Percentiles rank a stretch among this genome's conserved stretches.
These are phyloP conservation scores for Poeciliopsis gracilis DNA, from an alignment of 2,797 vertebrate genomes.

Conservation along the genomic window DNA sequence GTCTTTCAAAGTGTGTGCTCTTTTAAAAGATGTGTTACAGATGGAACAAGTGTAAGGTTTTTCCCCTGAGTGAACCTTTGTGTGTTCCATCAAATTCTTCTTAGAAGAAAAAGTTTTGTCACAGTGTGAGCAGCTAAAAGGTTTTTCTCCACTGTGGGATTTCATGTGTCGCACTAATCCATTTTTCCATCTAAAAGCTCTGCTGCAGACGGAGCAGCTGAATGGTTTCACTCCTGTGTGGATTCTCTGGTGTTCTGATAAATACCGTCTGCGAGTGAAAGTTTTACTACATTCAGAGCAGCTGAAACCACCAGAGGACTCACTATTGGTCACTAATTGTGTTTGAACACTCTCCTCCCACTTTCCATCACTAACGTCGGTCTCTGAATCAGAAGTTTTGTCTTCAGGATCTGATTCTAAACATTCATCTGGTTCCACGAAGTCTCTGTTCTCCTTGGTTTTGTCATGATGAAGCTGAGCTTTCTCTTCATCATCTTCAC, in stretches of 20 bases:
- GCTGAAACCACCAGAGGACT: background rate
- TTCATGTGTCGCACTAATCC: background rate
- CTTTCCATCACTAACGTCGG: conserved; percentile 2
- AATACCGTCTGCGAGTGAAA: background rate
- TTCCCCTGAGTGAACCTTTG: background rate
- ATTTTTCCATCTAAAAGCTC: background rate
- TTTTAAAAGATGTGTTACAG: conserved; percentile 5
- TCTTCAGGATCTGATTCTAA: background rate
- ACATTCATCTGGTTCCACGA: background rate
- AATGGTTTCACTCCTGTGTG: conserved; percentile 14
- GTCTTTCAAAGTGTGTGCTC: conserved; percentile 1
- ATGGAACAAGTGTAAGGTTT: conserved; percentile 6
- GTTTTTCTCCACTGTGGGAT: conserved; percentile 1
- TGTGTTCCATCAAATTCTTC: conserved; percentile 3
- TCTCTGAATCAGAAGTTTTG: background rate
- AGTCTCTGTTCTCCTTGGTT: background rate
- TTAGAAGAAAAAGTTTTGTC: background rate
- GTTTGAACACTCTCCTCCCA: background rate
- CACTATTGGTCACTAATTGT: background rate
- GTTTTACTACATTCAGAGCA: conserved; percentile 8
- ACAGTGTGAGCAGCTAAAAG: conserved; percentile 6
- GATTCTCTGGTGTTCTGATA: conserved; percentile 4
- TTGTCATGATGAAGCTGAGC: background rate
- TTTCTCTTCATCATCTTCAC: conserved; percentile 18
- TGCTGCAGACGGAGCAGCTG: background rate